Base-by-base conservation (phyloP, 1,140 invertebrate species). In the Psix sp. region DNA sequence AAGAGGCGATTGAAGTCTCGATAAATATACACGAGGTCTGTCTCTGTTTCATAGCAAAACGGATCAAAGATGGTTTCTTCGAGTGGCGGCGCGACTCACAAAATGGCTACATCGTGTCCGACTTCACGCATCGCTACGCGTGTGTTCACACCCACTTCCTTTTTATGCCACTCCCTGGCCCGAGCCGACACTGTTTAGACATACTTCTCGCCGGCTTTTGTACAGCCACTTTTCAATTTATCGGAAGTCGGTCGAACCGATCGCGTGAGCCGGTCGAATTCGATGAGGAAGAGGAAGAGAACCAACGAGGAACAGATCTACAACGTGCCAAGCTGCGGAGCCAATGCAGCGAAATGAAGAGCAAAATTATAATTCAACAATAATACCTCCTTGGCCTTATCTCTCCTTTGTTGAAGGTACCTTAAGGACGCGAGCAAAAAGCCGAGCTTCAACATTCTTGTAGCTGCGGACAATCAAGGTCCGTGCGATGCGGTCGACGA, bases 91-190 rank as follows among this genome's bases (percentile, higher is more conserved):
- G 71, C 74, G 80, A 82, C 72, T 76, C 76, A 77, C 78, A 86
- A 86, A 86, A 86, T 86, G 83, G 84, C 84, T 76, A 81, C 83
- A 81, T 76, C 68, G 70, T 63, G 77, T 77, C 73, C 74, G 76
- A 76, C 81, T 85, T 86, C 82, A 86, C 82, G 85, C 86, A 85
- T 79, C 82, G 86, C 79, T 81, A 86, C 84, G 77, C 84, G 80
- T 78, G 78, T 82, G 83, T 82, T 86, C 86, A 87, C 85, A 86
- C 86, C 86, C 86, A 86, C 84, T 86, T 87, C 86, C 86, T 86
- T 85, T 85, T 87, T 86, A 85, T 76, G 83, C 86, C 86, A 87
- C 86, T 86, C 86, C 85, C 86, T 84, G 82, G 74, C 76, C 68
- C 65, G 57, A 59, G 67, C 72, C 71, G 76, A 72, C 67, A 49